Evolutionary conservation across 2,888 invertebrate species (phyloP).

Genomic region (Cerceris rybyensis): DNA sequence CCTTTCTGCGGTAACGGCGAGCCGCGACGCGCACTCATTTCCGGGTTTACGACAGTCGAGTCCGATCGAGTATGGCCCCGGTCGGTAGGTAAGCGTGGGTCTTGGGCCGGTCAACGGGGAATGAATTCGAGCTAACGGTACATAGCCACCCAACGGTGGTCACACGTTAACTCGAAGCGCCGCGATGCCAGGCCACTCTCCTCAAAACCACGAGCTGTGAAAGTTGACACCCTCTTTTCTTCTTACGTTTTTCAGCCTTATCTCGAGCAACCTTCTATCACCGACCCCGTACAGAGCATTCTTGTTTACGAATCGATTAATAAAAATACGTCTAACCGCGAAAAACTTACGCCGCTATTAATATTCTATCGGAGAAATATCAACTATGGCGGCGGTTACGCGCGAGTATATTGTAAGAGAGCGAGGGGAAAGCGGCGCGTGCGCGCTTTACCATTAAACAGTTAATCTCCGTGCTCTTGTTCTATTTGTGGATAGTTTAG

Average conservation of each 20-base stretch:
- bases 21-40: slow-evolving; percentile 63
- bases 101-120: slow-evolving; percentile 69
- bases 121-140: slow-evolving; percentile 76
- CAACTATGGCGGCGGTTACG: slow-evolving; percentile 71
- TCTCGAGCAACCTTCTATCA: slow-evolving; percentile 43
- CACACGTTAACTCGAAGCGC: slow-evolving; percentile 58
- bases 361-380: slow-evolving; percentile 68
- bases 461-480: slow-evolving; percentile 26
- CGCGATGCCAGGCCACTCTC: slow-evolving; percentile 59
- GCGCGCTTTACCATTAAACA: slow-evolving; percentile 57
- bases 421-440: slow-evolving; percentile 60
- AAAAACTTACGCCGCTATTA: slow-evolving; percentile 55
- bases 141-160: slow-evolving; percentile 65
- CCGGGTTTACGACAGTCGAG: slow-evolving; percentile 65
- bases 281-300: slow-evolving; percentile 35
- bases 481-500: slow-evolving; percentile 30
- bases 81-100: slow-evolving; percentile 67
- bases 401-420: slow-evolving; percentile 51
- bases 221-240: slow-evolving; percentile 56
- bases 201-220: slow-evolving; percentile 58
- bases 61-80: slow-evolving; percentile 63
- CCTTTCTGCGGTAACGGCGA: slow-evolving; percentile 45
- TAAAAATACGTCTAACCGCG: slow-evolving; percentile 41
- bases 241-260: slow-evolving; percentile 31
- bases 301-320: slow-evolving; percentile 29